A percentile compares a stretch with the other conserved stretches of the same genome.
Conservation (phyloP, 2,888 invertebrate genomes). For the Cheilosia impressa region DNA sequence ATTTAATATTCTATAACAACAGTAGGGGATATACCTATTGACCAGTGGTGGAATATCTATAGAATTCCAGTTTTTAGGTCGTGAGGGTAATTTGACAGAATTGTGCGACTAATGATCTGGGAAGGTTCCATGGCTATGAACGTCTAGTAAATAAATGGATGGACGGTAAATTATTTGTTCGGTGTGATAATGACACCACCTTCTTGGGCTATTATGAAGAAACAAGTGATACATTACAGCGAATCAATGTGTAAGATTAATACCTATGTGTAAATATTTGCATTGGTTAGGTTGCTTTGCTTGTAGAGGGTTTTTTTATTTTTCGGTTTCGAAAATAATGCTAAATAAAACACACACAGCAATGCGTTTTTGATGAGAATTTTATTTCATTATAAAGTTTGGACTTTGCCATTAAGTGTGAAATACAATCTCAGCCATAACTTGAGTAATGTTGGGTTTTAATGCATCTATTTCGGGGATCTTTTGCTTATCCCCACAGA, state of each 20-base stretch:
- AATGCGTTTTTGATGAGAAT: too few relatives aligned
- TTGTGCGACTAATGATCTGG: slow-evolving; percentile 41
- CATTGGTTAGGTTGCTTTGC: not conserved
- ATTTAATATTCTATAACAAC: slow-evolving; percentile 67
- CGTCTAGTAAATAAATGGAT: slow-evolving; percentile 39
- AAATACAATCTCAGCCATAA: too few relatives aligned
- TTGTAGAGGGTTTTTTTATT: too few relatives aligned
- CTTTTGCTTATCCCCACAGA: too few relatives aligned
- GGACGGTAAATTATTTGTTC: slow-evolving; percentile 53
- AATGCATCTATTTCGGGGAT: too few relatives aligned
- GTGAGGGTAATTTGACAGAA: slow-evolving; percentile 37
- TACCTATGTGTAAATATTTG: slow-evolving; percentile 34
- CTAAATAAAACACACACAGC: too few relatives aligned
- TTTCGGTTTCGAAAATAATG: too few relatives aligned
- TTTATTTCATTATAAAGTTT: too few relatives aligned
- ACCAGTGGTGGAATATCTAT: slow-evolving; percentile 7
- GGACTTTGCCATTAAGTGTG: too few relatives aligned
- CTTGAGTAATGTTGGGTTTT: too few relatives aligned
- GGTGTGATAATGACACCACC: slow-evolving; percentile 61
- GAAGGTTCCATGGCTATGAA: slow-evolving; percentile 28
- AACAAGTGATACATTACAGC: slow-evolving; percentile 53
- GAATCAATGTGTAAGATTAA: slow-evolving; percentile 15
- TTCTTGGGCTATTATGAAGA: not conserved
- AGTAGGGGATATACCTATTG: slow-evolving; percentile 5
- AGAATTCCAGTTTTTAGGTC: slow-evolving; percentile 35